phyloP scores from a whole-genome alignment of 2,888 invertebrate genomes.

The Morpho deidamia region DNA sequence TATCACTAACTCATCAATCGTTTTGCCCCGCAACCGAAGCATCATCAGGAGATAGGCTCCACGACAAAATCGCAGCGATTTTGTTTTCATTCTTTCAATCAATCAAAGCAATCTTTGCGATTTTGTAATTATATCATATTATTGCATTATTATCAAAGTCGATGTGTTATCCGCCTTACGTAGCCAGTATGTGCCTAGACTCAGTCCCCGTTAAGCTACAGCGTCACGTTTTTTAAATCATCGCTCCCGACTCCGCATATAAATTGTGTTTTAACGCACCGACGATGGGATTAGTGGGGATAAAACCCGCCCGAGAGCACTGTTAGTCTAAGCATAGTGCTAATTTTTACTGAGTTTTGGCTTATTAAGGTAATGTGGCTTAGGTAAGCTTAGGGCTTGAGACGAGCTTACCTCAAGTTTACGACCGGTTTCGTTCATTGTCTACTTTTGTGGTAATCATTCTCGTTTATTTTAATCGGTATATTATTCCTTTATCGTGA shows the following conservation, averaged over 20 bases:
- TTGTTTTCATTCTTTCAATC: too few species aligned
- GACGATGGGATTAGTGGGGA: not conserved
- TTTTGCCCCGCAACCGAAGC: too few species aligned
- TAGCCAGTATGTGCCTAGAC: constrained; percentile 15
- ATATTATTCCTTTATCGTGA: too few species aligned
- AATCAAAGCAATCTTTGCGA: too few species aligned
- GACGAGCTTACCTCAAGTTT: not conserved
- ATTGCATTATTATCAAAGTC: too few species aligned
- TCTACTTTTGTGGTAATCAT: too few species aligned
- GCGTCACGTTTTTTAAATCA: constrained; percentile 56
- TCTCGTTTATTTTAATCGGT: too few species aligned
- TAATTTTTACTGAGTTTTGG: constrained; percentile 6
- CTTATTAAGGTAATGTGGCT: not conserved
- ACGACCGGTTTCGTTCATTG: not conserved
- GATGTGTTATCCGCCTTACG: constrained; percentile 16
- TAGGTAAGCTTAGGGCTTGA: too few species aligned
- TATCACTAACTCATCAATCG: too few species aligned
- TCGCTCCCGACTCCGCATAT: constrained; percentile 42
- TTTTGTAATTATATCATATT: too few species aligned
- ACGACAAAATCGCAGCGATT: too few species aligned
- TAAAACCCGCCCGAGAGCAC: constrained; percentile 10
- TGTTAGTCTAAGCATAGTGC: constrained; percentile 2
- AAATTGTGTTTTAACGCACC: constrained; percentile 33
- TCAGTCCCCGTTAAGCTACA: constrained; percentile 31
- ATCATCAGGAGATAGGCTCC: too few species aligned